Evolutionary conservation across 1,140 invertebrate species (phyloP), one percentile per base, ranked within the genome.

Genomic region (Drosophila funebris): DNA sequence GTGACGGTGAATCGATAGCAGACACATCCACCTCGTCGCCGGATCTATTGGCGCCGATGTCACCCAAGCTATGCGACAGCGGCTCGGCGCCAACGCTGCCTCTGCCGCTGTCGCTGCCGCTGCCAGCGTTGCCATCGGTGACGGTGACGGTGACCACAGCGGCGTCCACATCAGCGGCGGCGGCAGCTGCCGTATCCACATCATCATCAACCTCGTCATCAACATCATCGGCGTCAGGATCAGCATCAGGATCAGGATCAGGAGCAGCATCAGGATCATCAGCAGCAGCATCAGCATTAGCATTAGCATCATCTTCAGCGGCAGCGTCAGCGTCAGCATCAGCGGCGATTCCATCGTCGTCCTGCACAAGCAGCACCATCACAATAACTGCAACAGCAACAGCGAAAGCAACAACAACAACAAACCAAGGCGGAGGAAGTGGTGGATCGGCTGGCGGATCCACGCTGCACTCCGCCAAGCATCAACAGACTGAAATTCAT

Each of bases 1-100:
- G 96, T 93, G 97, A 98, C 95, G 97, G 97, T 95, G 96, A 97
- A 94, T 97, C 96, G 92, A 95, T 97, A 93, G 96, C 96, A 89
- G 97, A 97, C 92, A 96, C 96, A 88, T 97, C 96, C 92, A 96
- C 96, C 87, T 96, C 96, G 84, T 97, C 96, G 88, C 96, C 96
- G 90, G 96, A 97, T 92, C 94, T 96, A 68, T 94, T 95, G 90
- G 95, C 95, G 92, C 95, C 95, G 88, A 92, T 94, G 90, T 96
- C 95, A 82, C 95, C 96, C 91, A 94, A 94, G 91, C 94, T 95
- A 92, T 91, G 93, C 93, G 92, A 94, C 92, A 91, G 92, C 92
- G 84, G 93, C 90, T 73, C 67, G 53, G 67, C 43, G 53, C 29
- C 16, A 69, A 50, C 88, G 85, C 33, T 90, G 91, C 63, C 91